Evolutionary conservation across 2,888 invertebrate genomes (phyloP).

Genomic region (Drosophila fungiperda): DNA sequence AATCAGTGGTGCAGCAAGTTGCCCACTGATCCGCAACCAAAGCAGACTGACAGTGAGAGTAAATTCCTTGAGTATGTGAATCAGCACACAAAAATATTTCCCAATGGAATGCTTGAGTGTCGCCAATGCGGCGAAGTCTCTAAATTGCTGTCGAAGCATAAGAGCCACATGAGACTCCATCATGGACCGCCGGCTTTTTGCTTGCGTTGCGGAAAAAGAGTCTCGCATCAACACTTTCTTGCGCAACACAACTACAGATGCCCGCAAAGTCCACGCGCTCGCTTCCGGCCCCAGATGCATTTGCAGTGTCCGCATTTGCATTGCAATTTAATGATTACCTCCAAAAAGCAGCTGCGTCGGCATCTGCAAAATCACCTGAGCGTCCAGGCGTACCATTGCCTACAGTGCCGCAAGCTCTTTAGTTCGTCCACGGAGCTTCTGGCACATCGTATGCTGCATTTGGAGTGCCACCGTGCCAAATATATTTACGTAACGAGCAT

Average conservation of each 20-base stretch:
- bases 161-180: slow-evolving; percentile 66
- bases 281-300: slow-evolving; percentile 4
- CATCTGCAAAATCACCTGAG: slow-evolving; percentile 62
- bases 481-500: slow-evolving; percentile 30
- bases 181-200: slow-evolving; percentile 65
- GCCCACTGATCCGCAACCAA: neutral
- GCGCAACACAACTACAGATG: slow-evolving; percentile 56
- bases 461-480: slow-evolving; percentile 42
- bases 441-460: slow-evolving; percentile 48
- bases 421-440: slow-evolving; percentile 43
- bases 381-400: slow-evolving; percentile 53
- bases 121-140: slow-evolving; percentile 72
- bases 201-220: slow-evolving; percentile 55
- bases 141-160: slow-evolving; percentile 32
- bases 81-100: slow-evolving; percentile 48
- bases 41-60: neutral
- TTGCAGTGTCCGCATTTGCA: slow-evolving; percentile 67
- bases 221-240: slow-evolving; percentile 46
- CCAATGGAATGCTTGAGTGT: slow-evolving; percentile 71
- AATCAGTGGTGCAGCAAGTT: slow-evolving; percentile 9
- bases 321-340: slow-evolving; percentile 52
- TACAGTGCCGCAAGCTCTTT: slow-evolving; percentile 52
- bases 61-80: slow-evolving; percentile 40
- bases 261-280: neutral
- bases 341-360: slow-evolving; percentile 51